phyloP scores from a whole-genome alignment of 2,113 vertebrate genomes.

The Sceloporus tristichus region DNA sequence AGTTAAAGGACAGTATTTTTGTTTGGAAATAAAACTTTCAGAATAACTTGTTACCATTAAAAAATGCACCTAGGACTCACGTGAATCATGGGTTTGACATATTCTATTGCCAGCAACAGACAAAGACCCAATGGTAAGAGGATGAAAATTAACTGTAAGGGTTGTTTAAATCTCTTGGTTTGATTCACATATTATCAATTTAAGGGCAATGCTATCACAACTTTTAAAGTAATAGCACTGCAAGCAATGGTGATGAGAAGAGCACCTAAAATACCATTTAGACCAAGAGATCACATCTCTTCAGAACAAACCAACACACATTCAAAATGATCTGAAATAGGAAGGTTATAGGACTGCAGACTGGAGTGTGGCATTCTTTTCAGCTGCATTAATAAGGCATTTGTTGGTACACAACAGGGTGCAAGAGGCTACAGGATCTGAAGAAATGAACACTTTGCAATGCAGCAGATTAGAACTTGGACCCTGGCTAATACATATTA shows the following conservation, averaged over 20 bases:
- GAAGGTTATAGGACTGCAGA: slow-evolving; percentile 2
- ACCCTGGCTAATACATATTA: slow-evolving; percentile 29
- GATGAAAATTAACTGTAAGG: slow-evolving; percentile 57
- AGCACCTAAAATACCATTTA: slow-evolving; percentile 18
- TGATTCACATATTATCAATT: slow-evolving; percentile 35
- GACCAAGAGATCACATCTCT: slow-evolving; percentile 43
- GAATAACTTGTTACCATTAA: slow-evolving; percentile 26
- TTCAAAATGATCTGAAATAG: slow-evolving; percentile 22
- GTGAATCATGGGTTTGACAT: slow-evolving; percentile 66
- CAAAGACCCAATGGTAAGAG: slow-evolving; percentile 57
- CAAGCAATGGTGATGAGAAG: slow-evolving; percentile 25
- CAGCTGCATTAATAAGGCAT: slow-evolving; percentile 40
- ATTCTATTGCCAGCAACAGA: slow-evolving; percentile 84
- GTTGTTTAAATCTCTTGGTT: slow-evolving; percentile 46
- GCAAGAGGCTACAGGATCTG: slow-evolving; percentile 18
- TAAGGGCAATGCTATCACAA: background rate
- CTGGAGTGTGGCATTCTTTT: slow-evolving; percentile 17
- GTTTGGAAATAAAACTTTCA: slow-evolving; percentile 59
- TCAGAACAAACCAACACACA: slow-evolving; percentile 19
- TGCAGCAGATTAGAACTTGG: slow-evolving; percentile 24
- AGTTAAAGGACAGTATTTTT: slow-evolving; percentile 73
- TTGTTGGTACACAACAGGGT: slow-evolving; percentile 19
- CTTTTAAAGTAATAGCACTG: background rate
- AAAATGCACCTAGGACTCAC: slow-evolving; percentile 25
- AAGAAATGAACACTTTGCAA: slow-evolving; percentile 33